Percentiles rank a stretch among this genome's conserved stretches.
Evolutionary conservation across 2,113 vertebrate genomes (phyloP).

Genomic region (Gallinago jamesoni): DNA sequence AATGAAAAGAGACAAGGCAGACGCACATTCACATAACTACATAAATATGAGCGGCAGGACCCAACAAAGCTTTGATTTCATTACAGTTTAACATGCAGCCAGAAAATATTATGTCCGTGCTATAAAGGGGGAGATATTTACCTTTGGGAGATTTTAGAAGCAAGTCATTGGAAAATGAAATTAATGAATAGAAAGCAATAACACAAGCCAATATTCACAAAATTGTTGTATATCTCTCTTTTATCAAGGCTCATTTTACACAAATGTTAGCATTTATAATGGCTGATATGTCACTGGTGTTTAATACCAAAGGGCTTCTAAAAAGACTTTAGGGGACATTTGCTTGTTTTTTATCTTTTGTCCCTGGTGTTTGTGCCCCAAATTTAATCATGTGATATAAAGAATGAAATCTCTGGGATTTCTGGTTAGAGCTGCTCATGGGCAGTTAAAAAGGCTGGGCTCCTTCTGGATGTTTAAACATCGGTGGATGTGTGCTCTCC

Average conservation of each 20-base stretch:
- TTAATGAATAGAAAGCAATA: constrained; percentile 47
- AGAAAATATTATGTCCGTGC: background rate
- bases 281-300: background rate
- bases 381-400: background rate
- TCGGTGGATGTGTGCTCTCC: background rate
- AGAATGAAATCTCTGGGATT: background rate
- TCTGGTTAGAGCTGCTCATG: background rate
- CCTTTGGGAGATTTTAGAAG: constrained; percentile 17
- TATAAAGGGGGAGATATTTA: constrained; percentile 1
- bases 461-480: background rate
- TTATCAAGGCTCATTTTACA: constrained; percentile 19
- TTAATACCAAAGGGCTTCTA: background rate
- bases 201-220: background rate
- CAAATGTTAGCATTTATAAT: background rate
- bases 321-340: background rate
- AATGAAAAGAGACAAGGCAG: background rate
- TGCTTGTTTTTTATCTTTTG: background rate
- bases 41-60: background rate
- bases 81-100: background rate
- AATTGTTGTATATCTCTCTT: constrained; percentile 30
- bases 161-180: constrained; percentile 34
- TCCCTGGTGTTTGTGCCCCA: background rate
- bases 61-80: background rate
- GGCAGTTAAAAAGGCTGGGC: background rate
- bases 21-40: background rate